Evolutionary conservation across 2,888 invertebrate species (phyloP), one percentile per base, ranked within the genome.

Genomic region (Peribatodes rhomboidaria): DNA sequence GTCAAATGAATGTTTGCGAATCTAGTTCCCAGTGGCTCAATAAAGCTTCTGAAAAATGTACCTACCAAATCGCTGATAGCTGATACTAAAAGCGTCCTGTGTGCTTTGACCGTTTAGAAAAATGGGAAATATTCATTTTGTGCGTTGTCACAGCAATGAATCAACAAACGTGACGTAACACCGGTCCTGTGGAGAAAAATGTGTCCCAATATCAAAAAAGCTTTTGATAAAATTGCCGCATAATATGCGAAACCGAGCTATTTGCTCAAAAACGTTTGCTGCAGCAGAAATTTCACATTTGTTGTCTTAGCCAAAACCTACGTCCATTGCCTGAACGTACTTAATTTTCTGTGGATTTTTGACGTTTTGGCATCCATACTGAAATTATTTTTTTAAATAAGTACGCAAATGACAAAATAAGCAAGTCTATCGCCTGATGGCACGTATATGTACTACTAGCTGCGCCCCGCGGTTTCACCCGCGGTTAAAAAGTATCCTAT

Each of bases 121-220:
- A 14, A 53, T 64, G 47, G 56, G 53, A 65, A 70, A 67, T 66
- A 72, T 72, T 72, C 68, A 69, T 72, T 63, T 72, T 72, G 61
- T 61, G 53, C 67, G 67, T 69, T 69, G 67, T 65, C 69, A 69
- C 63, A 64, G 65, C 69, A 53, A 68, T 71, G 68, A 69, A 73
- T 73, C 72, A 70, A 66, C 69, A 70, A 57, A 55, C 61, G 68
- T 68, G 63, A 59, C 61, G 69, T 56, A 41, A 61, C 58, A 58
- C 39, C 54, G 16, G 16, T 49, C 42, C 33, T 18, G 57, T 2
- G 44, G 33, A 20, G 55, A 44, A n/a, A 49, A 55, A 54, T 39
- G 16, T 27, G 27, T 41, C 22, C 11, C 22, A 39, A 53, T 53
- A 53, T 39, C 14, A 14, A 11, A 27, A n/a, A 41, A 39, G 53